Conservation (phyloP, 2,888 invertebrate genomes). For the Lasius platythorax region DNA sequence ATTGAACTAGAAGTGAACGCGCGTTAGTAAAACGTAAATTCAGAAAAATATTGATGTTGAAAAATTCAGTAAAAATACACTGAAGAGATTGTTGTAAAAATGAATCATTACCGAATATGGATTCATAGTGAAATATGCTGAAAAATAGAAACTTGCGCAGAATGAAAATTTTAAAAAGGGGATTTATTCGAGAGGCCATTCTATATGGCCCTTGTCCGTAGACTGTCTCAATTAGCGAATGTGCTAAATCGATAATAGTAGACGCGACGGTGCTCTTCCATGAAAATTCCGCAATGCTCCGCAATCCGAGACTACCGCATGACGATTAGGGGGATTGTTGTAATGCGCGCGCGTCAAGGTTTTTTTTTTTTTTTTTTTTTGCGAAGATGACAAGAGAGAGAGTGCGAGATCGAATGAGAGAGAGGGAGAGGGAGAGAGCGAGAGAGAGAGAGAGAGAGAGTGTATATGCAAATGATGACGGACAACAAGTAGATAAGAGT, state of each 20-base stretch:
- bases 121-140: not conserved
- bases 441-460: slow-evolving; percentile 29
- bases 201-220: not conserved
- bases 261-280: slow-evolving; percentile 55
- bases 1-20: not conserved
- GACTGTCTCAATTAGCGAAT: slow-evolving; percentile 30
- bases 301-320: slow-evolving; percentile 60
- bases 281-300: slow-evolving; percentile 53
- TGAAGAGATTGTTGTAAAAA: not conserved
- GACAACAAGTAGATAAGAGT: slow-evolving; percentile 77
- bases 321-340: slow-evolving; percentile 42
- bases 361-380: slow-evolving; percentile 44
- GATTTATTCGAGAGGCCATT: not conserved
- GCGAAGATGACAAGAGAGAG: slow-evolving; percentile 29
- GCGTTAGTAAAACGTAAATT: not conserved
- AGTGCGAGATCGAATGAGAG: slow-evolving; percentile 21
- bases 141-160: not conserved
- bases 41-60: not conserved
- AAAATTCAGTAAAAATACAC: not conserved
- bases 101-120: slow-evolving; percentile 1
- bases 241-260: slow-evolving; percentile 37
- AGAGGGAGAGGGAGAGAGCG: slow-evolving; percentile 9
- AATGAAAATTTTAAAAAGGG: not conserved
- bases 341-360: slow-evolving; percentile 49
- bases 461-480: slow-evolving; percentile 53